phyloP scores from a whole-genome alignment of 2,113 vertebrate species.

The Dicerorhinus sumatrensis region DNA sequence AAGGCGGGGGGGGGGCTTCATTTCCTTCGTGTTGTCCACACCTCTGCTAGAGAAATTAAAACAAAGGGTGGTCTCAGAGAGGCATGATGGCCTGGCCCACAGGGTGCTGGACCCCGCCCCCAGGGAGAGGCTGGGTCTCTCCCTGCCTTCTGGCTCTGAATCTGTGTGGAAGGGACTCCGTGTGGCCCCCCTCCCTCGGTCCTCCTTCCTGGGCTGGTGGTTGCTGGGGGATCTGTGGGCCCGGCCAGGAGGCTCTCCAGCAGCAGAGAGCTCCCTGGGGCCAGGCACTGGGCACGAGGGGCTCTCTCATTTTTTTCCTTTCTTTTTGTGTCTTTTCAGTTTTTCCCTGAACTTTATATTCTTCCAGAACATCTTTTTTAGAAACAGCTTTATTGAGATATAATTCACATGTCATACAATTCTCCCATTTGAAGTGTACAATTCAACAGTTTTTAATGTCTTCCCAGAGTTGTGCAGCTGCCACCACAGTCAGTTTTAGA shows the following conservation, averaged over 20 bases:
- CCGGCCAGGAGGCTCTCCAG: too few relatives aligned
- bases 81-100: background rate
- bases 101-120: fast-evolving
- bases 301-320: background rate
- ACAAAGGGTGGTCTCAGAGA: too few relatives aligned
- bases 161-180: too few relatives aligned
- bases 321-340: background rate
- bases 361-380: background rate
- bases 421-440: fast-evolving
- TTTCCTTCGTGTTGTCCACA: background rate
- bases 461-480: fast-evolving
- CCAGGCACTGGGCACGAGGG: fast-evolving
- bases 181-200: background rate
- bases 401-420: fast-evolving
- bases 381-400: background rate
- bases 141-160: too few relatives aligned
- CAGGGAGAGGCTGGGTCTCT: background rate
- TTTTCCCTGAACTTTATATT: too few relatives aligned
- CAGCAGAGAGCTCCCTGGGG: too few relatives aligned
- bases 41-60: fast-evolving
- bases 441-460: fast-evolving
- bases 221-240: fast-evolving
- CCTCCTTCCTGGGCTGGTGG: background rate
- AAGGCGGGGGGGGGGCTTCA: background rate
- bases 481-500: background rate